phyloP scores from a whole-genome alignment of 2,113 vertebrate genomes.

The Chitala chitala region DNA sequence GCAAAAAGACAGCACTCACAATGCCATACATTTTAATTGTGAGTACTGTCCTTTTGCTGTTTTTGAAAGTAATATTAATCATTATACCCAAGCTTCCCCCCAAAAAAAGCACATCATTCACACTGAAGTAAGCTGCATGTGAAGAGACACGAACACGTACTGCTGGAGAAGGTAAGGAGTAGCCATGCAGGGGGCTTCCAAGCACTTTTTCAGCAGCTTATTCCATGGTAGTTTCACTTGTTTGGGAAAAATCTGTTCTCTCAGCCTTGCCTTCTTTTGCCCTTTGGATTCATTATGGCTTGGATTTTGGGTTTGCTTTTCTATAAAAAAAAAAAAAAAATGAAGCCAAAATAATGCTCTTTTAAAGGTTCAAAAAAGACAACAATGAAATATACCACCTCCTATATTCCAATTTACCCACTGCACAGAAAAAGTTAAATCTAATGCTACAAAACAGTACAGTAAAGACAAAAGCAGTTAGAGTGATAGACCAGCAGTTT shows the following conservation, averaged over 20 bases:
- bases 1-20: no score
- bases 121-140: background rate
- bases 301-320: slow-evolving; percentile 43
- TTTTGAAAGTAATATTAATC: background rate
- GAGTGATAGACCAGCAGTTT: background rate
- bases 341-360: no score
- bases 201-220: slow-evolving; percentile 72
- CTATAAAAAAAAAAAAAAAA: background rate
- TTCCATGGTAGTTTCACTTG: slow-evolving; percentile 74
- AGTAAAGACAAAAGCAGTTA: no score
- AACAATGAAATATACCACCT: no score
- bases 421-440: no score
- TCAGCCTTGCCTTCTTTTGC: slow-evolving; percentile 58
- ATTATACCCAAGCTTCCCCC: background rate
- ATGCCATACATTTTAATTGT: no score
- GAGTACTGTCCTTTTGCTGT: no score
- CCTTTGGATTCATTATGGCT: slow-evolving; percentile 50
- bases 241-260: slow-evolving; percentile 67
- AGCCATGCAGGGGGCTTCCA: slow-evolving; percentile 78
- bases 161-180: slow-evolving; percentile 77
- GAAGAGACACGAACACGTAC: slow-evolving; percentile 54
- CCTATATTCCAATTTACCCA: no score
- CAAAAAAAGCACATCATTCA: background rate
- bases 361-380: no score
- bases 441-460: no score